Evolutionary conservation across 2,888 invertebrate species (phyloP), one percentile per base, ranked within the genome.

Genomic region (Ferrisia virgata): DNA sequence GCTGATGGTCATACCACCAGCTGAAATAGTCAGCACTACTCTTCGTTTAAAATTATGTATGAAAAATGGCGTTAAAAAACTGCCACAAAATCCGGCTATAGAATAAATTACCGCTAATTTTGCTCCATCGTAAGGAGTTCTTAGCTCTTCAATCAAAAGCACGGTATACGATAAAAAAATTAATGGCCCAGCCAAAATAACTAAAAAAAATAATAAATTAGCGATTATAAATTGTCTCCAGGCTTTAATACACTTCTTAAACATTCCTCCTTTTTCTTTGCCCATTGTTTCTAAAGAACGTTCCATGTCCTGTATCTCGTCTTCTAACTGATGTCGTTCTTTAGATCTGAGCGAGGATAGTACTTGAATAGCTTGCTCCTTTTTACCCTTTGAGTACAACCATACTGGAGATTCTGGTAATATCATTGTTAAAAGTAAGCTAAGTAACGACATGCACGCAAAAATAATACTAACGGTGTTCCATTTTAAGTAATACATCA

Each of bases 371-470:
- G 84, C 69, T 43, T 78, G 39, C 6, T 84, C 78, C 9, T 69
- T 78, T 40, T 72, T 43, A 8, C 47, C 78, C 9, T 18, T 72
- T 1, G 31, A 33, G 33, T 72, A 47, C 13, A 84, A 43, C 84
- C 84, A 84, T 31, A 33, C 40, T 11, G 84, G 84, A 13, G 84
- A 84, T 76, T 84, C 84, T 11, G 72, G 72, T 25, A 84, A 15
- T 0, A 84, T 13, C 1, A 72, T 33, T 9, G 76, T 43, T 13
- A 31, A 31, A 8, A 76, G 13, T 13, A 84, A n/a, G n/a, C 72
- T 33, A 22, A 31, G 5, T 1, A 53, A 25, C 2, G 43, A 76
- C n/a, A 72, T 28, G 4, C 1, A 4, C 0, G 84, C 31, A 36
- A 72, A 84, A 28, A 84, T 40, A 4, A 36, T 36, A 8, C 43